Evolutionary conservation across 2,888 invertebrate genomes (phyloP).

Genomic region (Athalia rosae): DNA sequence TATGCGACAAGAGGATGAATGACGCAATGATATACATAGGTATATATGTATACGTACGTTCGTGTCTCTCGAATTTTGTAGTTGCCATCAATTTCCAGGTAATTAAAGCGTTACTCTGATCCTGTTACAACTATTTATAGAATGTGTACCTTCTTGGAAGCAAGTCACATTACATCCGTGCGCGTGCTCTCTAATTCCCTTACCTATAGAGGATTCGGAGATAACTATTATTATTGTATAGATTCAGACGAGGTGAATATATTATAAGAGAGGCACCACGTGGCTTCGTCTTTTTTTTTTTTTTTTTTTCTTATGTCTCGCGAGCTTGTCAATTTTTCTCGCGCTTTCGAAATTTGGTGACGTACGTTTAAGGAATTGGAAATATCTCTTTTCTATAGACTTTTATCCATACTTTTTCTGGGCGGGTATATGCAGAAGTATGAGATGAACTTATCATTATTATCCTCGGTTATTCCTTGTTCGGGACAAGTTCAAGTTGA

Average conservation of each 20-base stretch:
- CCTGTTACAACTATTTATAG: constrained; percentile 43
- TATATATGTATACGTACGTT: not conserved
- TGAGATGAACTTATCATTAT: too few species aligned
- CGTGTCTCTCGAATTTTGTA: not conserved
- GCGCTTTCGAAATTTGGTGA: too few species aligned
- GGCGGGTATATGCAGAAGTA: too few species aligned
- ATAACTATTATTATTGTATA: too few species aligned
- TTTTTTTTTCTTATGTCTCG: too few species aligned
- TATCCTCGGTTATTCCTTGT: not conserved
- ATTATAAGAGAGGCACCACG: not conserved
- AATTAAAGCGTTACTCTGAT: constrained; percentile 26
- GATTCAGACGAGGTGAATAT: not conserved
- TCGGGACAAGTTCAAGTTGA: constrained; percentile 37
- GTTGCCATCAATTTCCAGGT: constrained; percentile 30
- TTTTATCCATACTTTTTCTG: too few species aligned
- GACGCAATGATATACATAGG: not conserved
- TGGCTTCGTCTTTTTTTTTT: not conserved
- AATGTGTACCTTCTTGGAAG: constrained; percentile 35
- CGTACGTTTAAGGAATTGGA: too few species aligned
- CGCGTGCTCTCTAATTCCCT: not conserved
- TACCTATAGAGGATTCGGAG: not conserved
- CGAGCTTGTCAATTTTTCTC: too few species aligned
- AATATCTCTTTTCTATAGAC: too few species aligned
- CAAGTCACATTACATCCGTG: constrained; percentile 33
- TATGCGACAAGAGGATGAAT: constrained; percentile 20